Percentiles rank a stretch among this genome's conserved stretches.
These are phyloP conservation scores for Florisuga fusca DNA, from an alignment of 2,797 vertebrate genomes.

Conservation along the genomic window DNA sequence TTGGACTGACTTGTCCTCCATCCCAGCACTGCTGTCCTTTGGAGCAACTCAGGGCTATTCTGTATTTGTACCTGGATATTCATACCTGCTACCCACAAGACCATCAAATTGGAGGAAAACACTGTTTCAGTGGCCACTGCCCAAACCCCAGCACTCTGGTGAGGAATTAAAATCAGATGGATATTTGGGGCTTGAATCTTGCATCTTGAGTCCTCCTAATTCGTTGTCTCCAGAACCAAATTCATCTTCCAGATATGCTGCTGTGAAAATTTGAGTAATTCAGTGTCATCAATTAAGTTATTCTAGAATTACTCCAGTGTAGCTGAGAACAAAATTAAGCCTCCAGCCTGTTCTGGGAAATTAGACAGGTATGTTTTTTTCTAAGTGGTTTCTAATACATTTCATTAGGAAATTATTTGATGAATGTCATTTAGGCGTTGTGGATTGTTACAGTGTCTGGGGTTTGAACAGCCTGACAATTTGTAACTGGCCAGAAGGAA, in stretches of 20 bases:
- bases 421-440: conserved; percentile 45
- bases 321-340: conserved; percentile 62
- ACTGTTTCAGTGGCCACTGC: not conserved
- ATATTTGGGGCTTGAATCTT: not conserved
- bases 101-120: not conserved
- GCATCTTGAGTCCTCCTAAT: not conserved
- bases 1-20: not conserved
- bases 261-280: conserved; percentile 38
- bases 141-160: not conserved
- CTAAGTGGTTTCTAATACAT: conserved; percentile 55
- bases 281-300: conserved; percentile 60
- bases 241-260: conserved; percentile 32
- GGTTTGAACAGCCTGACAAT: conserved; percentile 23
- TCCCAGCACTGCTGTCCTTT: not conserved
- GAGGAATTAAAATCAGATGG: not conserved
- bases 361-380: conserved; percentile 55
- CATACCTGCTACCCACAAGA: accelerated
- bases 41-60: not conserved
- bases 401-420: conserved; percentile 56
- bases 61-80: not conserved
- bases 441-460: not conserved
- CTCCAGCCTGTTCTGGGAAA: conserved; percentile 57
- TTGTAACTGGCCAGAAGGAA: conserved; percentile 13
- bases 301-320: conserved; percentile 45
- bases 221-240: not conserved